These are phyloP conservation scores for Neogale vison DNA, from an alignment of 2,113 vertebrate species.

Conservation along the genomic window DNA sequence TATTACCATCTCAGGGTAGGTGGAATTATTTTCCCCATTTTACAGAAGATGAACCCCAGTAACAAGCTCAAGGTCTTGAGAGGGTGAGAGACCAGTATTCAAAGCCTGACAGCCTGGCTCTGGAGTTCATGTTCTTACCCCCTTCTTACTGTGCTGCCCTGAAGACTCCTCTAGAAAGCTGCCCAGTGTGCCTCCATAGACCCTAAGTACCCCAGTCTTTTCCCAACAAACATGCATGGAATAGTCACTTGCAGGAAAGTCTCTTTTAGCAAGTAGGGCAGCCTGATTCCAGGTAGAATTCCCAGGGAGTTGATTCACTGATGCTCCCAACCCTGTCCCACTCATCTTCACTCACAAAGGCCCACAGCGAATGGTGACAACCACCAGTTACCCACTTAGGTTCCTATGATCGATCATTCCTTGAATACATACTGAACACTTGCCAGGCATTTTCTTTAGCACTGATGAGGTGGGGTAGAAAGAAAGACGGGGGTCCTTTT, in stretches of 20 bases:
- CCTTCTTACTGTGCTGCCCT: not conserved
- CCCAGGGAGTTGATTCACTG: not conserved
- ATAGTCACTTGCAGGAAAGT: not conserved
- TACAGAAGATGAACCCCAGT: not conserved
- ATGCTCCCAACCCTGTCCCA: not conserved
- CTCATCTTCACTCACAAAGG: not conserved
- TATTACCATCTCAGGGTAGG: not conserved
- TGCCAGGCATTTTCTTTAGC: not conserved
- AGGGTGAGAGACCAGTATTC: not conserved
- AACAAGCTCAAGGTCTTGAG: not conserved
- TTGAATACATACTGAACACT: not conserved
- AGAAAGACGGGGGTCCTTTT: not conserved
- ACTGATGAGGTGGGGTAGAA: not conserved
- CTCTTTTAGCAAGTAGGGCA: not conserved
- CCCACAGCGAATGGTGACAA: not conserved
- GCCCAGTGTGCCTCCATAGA: rapidly evolving
- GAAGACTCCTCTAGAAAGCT: not conserved
- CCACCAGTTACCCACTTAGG: too few species aligned
- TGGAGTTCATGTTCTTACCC: not conserved
- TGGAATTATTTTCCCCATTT: not conserved
- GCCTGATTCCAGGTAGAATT: not conserved
- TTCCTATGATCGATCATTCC: not conserved
- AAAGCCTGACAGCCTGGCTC: not conserved
- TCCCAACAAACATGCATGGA: not conserved
- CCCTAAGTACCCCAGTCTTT: not conserved